A percentile compares a stretch with the other conserved stretches of the same genome.
Evolutionary conservation across 2,888 invertebrate species (phyloP).

Genomic region (Busseola fusca): DNA sequence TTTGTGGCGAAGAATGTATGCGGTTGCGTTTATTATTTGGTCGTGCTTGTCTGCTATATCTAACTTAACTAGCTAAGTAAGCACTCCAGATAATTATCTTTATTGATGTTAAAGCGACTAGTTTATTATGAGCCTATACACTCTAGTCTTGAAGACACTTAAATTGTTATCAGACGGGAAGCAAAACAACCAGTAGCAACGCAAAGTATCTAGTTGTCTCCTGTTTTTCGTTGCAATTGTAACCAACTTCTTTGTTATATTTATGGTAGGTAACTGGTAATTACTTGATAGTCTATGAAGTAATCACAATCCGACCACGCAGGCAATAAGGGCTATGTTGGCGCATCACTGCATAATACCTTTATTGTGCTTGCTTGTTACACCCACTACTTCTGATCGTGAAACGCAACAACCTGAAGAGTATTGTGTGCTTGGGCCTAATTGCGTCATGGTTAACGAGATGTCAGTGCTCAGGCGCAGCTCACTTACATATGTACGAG

Average conservation of each 20-base stretch:
- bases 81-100: too few relatives aligned
- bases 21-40: background rate
- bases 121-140: too few relatives aligned
- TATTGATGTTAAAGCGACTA: too few relatives aligned
- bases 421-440: constrained; percentile 10
- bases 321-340: background rate
- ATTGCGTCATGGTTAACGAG: constrained; percentile 40
- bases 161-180: too few relatives aligned
- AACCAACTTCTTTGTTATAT: background rate
- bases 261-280: background rate
- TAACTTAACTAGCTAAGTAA: background rate
- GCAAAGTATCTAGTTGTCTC: too few relatives aligned
- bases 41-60: background rate
- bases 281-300: background rate
- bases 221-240: background rate
- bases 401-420: constrained; percentile 4
- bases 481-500: constrained; percentile 31
- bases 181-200: too few relatives aligned
- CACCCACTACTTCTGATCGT: background rate
- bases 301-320: background rate
- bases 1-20: background rate
- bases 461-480: constrained; percentile 33
- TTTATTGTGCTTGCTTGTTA: background rate
- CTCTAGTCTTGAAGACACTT: too few relatives aligned
- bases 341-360: background rate